A percentile compares a stretch with the other conserved stretches of the same genome.
Conservation (phyloP, 2,888 invertebrate species). For the Nephrotoma appendiculata region DNA sequence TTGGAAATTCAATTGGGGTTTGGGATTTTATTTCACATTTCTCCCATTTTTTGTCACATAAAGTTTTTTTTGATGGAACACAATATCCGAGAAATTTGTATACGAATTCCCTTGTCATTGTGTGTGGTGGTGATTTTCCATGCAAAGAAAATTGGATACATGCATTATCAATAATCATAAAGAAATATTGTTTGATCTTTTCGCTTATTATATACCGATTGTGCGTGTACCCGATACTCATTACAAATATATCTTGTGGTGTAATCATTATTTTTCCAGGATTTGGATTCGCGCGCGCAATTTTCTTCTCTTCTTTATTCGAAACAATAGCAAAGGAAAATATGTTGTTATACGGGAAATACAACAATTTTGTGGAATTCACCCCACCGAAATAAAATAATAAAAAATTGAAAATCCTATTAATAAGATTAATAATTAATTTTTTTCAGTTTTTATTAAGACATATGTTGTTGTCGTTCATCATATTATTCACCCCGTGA, state of each 20-base stretch:
- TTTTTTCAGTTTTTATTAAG: neutral
- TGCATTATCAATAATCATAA: neutral
- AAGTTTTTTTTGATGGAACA: neutral
- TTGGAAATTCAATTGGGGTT: neutral
- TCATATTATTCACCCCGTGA: neutral
- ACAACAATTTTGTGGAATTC: neutral
- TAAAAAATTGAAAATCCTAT: neutral
- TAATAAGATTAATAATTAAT: neutral
- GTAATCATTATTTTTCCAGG: neutral
- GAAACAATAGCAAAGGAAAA: neutral
- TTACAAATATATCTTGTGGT: neutral
- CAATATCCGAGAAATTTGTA: neutral
- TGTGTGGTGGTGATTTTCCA: neutral
- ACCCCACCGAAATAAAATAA: neutral
- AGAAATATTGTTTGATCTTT: neutral
- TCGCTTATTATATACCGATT: neutral
- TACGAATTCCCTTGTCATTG: neutral
- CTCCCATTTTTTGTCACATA: neutral
- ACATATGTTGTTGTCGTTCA: neutral
- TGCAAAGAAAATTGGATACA: neutral
- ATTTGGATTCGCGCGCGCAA: neutral
- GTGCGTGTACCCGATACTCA: neutral
- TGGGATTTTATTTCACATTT: neutral
- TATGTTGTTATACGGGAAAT: neutral
- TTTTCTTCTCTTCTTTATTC: neutral